Evolutionary conservation across 2,888 invertebrate genomes (phyloP).

Genomic region (Belgica antarctica): DNA sequence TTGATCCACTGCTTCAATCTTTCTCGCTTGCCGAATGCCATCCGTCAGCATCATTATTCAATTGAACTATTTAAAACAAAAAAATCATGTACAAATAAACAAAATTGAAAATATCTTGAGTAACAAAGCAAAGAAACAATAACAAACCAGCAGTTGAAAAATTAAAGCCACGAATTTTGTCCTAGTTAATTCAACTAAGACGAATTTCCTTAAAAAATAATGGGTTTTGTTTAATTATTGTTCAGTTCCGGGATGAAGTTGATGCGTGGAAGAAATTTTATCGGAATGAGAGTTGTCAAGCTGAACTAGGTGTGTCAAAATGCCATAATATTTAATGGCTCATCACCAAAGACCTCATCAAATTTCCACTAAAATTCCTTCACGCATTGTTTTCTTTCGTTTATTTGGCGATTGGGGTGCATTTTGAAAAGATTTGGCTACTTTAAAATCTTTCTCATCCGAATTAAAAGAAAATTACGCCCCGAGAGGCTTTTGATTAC

Average conservation of each 20-base stretch:
- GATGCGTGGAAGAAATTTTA: no score
- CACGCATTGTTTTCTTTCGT: not conserved
- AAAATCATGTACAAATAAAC: not conserved
- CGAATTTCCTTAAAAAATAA: not conserved
- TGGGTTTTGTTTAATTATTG: not conserved
- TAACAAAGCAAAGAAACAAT: not conserved
- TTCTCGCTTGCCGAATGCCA: not conserved
- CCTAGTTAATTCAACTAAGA: not conserved
- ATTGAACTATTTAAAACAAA: conserved; percentile 9
- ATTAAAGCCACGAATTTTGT: not conserved
- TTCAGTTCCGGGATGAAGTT: conserved; percentile 5
- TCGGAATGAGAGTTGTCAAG: no score
- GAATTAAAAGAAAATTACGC: no score
- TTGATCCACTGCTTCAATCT: not conserved
- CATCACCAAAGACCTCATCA: not conserved
- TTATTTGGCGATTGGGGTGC: not conserved
- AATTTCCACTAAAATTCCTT: not conserved
- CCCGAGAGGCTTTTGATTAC: not conserved
- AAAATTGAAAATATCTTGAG: no score
- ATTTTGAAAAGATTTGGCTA: no score
- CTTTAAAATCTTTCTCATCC: no score
- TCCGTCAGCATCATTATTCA: not conserved
- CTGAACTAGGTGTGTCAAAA: no score
- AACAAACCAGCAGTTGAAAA: not conserved
- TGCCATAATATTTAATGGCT: no score